Conservation (phyloP, 2,797 vertebrate genomes). For the Galaxias olidus region DNA sequence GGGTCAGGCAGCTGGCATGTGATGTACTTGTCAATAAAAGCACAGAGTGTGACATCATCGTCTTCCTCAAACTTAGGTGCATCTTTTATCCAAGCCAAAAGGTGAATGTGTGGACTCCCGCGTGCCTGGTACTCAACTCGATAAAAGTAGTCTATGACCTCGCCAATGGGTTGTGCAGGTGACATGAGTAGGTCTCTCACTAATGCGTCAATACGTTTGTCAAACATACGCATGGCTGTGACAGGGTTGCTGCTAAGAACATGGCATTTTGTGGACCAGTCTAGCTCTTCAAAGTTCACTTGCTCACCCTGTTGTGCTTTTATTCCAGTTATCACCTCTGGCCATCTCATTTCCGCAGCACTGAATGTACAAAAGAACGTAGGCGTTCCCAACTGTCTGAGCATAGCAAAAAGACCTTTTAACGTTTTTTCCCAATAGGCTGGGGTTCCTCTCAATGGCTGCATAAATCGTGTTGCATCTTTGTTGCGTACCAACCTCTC, state of each 20-base stretch:
- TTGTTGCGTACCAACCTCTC: constrained; percentile 29
- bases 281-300: constrained; percentile 15
- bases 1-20: constrained; percentile 8
- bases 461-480: constrained; percentile 40
- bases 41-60: background rate
- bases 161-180: constrained; percentile 14
- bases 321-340: constrained; percentile 16
- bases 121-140: constrained; percentile 8
- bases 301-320: constrained; percentile 10
- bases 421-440: constrained; percentile 37
- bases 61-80: constrained; percentile 11
- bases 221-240: background rate
- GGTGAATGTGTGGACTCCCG: constrained; percentile 6
- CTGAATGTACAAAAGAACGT: constrained; percentile 13
- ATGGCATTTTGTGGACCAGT: background rate
- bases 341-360: constrained; percentile 17
- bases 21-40: constrained; percentile 15
- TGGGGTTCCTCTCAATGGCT: constrained; percentile 40
- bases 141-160: constrained; percentile 1
- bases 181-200: background rate
- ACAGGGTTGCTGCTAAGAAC: background rate
- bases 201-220: background rate
- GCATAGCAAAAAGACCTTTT: constrained; percentile 23
- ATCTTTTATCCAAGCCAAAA: constrained; percentile 6
- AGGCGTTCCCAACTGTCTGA: constrained; percentile 12